These are phyloP conservation scores for Pelodytes ibericus DNA, from an alignment of 2,797 vertebrate species.

Conservation along the genomic window DNA sequence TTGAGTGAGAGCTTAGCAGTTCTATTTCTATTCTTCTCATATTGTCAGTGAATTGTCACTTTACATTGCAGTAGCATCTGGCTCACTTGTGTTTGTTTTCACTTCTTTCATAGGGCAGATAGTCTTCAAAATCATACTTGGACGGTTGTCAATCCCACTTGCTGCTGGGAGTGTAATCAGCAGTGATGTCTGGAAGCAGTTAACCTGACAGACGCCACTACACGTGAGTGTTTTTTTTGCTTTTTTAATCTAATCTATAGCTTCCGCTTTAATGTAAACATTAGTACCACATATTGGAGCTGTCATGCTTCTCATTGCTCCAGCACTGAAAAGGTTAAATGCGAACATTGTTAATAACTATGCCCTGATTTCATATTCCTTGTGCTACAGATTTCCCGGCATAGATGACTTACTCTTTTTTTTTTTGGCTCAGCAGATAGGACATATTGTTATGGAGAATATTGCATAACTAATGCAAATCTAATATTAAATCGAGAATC, in stretches of 20 bases:
- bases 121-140: constrained; percentile 40
- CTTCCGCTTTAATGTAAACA: no score
- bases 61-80: constrained; percentile 34
- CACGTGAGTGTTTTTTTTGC: constrained; percentile 6
- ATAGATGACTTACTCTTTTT: no score
- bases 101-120: constrained; percentile 25
- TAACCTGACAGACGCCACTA: constrained; percentile 30
- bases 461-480: no score
- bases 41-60: constrained; percentile 35
- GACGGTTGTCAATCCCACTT: constrained; percentile 35
- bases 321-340: no score
- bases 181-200: constrained; percentile 37
- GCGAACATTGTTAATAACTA: no score
- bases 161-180: constrained; percentile 22
- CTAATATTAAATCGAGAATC: no score
- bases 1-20: constrained; percentile 19
- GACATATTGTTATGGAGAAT: no score
- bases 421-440: no score
- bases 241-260: not conserved
- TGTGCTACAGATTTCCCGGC: no score
- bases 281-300: no score
- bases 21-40: constrained; percentile 53
- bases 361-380: no score
- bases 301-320: no score
- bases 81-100: constrained; percentile 39